A percentile compares a stretch with the other conserved stretches of the same genome.
Evolutionary conservation across 2,113 vertebrate genomes (phyloP).

Genomic region (Thermophis baileyi): DNA sequence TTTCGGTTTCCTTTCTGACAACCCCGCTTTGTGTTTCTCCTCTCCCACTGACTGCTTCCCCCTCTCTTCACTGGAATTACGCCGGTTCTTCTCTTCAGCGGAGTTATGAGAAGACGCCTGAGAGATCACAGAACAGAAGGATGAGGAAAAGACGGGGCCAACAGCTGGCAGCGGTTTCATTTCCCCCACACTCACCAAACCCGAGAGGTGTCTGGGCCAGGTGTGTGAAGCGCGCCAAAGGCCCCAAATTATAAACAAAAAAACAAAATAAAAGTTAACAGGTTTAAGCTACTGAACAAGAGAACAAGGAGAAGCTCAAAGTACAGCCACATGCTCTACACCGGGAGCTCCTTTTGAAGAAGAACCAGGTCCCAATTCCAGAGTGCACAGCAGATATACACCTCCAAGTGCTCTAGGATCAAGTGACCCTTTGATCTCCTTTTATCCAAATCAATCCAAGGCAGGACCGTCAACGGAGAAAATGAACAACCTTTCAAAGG

Average conservation of each 20-base stretch:
- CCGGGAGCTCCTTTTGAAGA: neutral
- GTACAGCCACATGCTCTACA: neutral
- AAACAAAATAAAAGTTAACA: neutral
- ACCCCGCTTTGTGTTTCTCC: constrained; percentile 80
- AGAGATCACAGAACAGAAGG: constrained; percentile 65
- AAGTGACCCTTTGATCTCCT: neutral
- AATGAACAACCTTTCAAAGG: neutral
- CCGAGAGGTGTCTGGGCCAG: constrained; percentile 36
- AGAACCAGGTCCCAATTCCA: neutral
- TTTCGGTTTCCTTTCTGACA: constrained; percentile 75
- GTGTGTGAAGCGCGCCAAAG: constrained; percentile 21
- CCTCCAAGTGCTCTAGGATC: neutral
- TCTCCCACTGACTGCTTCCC: constrained; percentile 75
- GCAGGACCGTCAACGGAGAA: neutral
- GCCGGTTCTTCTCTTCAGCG: constrained; percentile 75
- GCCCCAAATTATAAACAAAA: neutral
- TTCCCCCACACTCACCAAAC: constrained; percentile 40
- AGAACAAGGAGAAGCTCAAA: constrained; percentile 29
- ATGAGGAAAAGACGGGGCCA: constrained; percentile 53
- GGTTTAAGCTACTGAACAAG: neutral
- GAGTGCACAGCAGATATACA: constrained; percentile 6
- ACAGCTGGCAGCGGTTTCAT: neutral
- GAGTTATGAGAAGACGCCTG: constrained; percentile 80
- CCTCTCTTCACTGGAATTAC: constrained; percentile 84
- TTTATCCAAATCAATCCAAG: constrained; percentile 12